These are phyloP conservation scores for Cydia fagiglandana DNA, from an alignment of 1,140 invertebrate genomes.

Conservation along the genomic window DNA sequence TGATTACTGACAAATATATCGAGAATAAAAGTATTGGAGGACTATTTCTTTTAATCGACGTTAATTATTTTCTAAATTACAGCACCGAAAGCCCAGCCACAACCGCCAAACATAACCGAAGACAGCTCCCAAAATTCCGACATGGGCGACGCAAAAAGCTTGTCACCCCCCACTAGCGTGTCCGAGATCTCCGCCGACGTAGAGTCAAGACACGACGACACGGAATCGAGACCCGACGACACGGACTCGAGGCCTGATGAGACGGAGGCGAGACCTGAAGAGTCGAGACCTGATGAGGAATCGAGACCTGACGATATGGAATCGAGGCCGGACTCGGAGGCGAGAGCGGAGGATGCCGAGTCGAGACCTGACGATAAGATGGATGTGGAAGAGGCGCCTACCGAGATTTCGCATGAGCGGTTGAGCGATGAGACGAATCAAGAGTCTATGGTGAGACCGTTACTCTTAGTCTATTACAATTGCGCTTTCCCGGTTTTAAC, in stretches of 20 bases:
- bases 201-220: neutral
- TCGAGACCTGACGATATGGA: neutral
- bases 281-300: neutral
- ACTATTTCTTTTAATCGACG: too few species aligned
- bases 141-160: conserved; percentile 62
- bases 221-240: conserved; percentile 41
- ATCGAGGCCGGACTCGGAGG: neutral
- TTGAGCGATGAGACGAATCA: conserved; percentile 37
- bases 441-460: conserved; percentile 34
- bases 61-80: conserved; percentile 31
- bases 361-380: conserved; percentile 42
- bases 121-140: conserved; percentile 72
- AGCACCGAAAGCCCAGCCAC: conserved; percentile 47
- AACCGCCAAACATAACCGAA: conserved; percentile 59
- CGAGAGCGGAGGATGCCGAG: neutral
- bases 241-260: conserved; percentile 20
- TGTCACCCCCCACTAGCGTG: conserved; percentile 59
- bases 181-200: conserved; percentile 54
- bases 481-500: neutral
- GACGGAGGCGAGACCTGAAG: neutral
- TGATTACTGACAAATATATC: too few species aligned
- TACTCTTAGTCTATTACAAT: neutral
- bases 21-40: too few species aligned
- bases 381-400: conserved; percentile 45
- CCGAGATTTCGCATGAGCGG: conserved; percentile 38